Base-by-base conservation (phyloP, 2,888 invertebrate genomes). In the Dione juno region DNA sequence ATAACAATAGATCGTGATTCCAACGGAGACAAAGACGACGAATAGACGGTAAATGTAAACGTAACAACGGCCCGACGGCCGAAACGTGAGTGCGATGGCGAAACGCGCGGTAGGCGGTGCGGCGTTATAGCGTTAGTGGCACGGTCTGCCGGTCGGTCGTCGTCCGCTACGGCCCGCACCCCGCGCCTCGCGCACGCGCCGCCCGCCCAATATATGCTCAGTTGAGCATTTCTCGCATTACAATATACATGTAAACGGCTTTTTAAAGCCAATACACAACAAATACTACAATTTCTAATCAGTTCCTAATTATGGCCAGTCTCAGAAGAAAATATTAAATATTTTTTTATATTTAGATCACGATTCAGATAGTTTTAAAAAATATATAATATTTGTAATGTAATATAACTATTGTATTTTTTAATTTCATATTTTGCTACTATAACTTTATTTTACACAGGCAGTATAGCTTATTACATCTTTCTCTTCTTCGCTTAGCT, bases 181-280 rank as follows among this genome's bases (percentile, higher is more conserved):
- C 80, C 82, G 72, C 83, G 74, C 83, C 73, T 64, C 86, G 87
- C 87, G 87, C 87, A 86, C 85, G 85, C 88, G 87, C 86, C 82
- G 81, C 83, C 79, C 83, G 84, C 85, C 89, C 86, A 75, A 73
- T 75, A 75, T 83, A 83, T 82, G 84, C 83, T 85, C 84, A 83
- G 84, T 81, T 82, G 81, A 83, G 81, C 84, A 85, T 86, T 86
- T 83, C 84, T 84, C 80, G 77, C 81, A 76, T 78, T 79, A 79
- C 78, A 77, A 78, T 85, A 87, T 87, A 88, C 84, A 86, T 88
- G 85, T 88, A 85, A 86, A 86, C 84, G 84, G 82, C 84, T 84
- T 81, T 83, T 81, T 79, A 82, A 85, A 85, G 84, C 82, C 83
- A 84, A 84, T 84, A 37, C 35, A 37, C 16, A 16, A 57, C 37